phyloP scores from a whole-genome alignment of 2,113 vertebrate genomes.

The Gadus macrocephalus region DNA sequence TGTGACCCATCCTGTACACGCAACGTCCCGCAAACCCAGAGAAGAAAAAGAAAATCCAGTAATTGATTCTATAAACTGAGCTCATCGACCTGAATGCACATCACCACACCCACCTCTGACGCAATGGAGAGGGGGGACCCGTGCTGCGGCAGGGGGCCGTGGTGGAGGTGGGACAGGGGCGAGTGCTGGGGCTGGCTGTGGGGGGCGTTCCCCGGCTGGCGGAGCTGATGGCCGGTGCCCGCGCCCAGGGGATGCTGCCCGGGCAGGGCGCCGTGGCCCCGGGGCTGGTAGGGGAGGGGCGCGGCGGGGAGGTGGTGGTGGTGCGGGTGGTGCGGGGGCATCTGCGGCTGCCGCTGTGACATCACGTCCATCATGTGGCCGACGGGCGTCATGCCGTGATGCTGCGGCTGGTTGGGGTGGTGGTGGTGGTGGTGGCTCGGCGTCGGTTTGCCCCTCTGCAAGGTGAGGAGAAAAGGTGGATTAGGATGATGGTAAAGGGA shows the following conservation, averaged over 20 bases:
- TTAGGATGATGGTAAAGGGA: not conserved
- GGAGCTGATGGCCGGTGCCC: constrained; percentile 79
- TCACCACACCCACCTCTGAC: constrained; percentile 75
- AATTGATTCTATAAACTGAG: no score
- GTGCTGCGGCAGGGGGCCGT: constrained; percentile 86
- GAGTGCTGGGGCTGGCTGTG: constrained; percentile 85
- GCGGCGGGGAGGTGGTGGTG: constrained; percentile 76
- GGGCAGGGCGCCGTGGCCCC: constrained; percentile 80
- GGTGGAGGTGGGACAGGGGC: constrained; percentile 83
- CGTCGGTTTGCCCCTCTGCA: constrained; percentile 86
- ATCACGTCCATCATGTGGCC: constrained; percentile 97
- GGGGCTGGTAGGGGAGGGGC: constrained; percentile 74
- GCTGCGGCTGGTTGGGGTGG: constrained; percentile 80
- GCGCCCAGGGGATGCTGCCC: constrained; percentile 77
- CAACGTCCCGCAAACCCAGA: no score
- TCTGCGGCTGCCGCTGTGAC: constrained; percentile 82
- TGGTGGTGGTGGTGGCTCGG: constrained; percentile 61
- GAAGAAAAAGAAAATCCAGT: no score
- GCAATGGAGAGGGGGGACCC: constrained; percentile 79
- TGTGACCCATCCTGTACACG: no score
- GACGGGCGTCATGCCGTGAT: constrained; percentile 66
- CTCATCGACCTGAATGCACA: no score
- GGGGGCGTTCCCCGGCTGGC: constrained; percentile 59
- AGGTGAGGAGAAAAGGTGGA: not conserved
- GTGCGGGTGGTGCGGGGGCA: constrained; percentile 76